Base-by-base conservation (phyloP, 2,888 invertebrate species). In the Strigamia maritima region DNA sequence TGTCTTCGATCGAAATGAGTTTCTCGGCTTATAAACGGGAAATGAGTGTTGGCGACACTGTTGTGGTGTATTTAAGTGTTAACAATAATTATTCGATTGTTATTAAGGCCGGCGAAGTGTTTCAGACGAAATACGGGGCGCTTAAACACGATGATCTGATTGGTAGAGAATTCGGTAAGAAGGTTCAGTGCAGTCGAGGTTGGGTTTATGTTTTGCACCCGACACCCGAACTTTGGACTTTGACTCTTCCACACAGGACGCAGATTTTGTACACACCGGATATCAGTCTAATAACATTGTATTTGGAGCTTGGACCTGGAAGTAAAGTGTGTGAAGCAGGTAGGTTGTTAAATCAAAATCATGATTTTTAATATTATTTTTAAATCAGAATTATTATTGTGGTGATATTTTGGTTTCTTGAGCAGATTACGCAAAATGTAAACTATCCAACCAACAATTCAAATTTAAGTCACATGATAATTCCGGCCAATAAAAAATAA, bases 191-290 rank as follows among this genome's bases (percentile, higher is more conserved):
- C 78, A 90, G 92, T 0, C 92, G 91, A 87, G 99, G 99, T 3
- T 98, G 94, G 92, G 94, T 94, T 0, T 93, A 94, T 86, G 91
- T 96, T 0, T 86, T 99, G 22, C 94, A 96, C 86, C 96, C 97
- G 0, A 97, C 95, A 40, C 95, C 98, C 0, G 98, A 98, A 86
- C 87, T 99, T 14, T 99, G 98, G 98, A 97, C 98, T 0, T 86
- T 93, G 81, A 95, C 94, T 0, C 86, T 99, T 79, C 97, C 97
- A 0, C 98, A 98, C 86, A 89, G 98, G 82, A 99, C 99, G 16
- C 99, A 99, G 88, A 99, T 99, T 81, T 93, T 99, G 81, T 99
- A 99, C 85, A 93, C 97, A 2, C 95, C 98, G 0, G 98, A 99
- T 83, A 96, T 97, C 79, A 95, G 96, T 85, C 90, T 98, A 90